Base-by-base conservation (phyloP, 2,888 invertebrate genomes). In the Portevinia maculata region DNA sequence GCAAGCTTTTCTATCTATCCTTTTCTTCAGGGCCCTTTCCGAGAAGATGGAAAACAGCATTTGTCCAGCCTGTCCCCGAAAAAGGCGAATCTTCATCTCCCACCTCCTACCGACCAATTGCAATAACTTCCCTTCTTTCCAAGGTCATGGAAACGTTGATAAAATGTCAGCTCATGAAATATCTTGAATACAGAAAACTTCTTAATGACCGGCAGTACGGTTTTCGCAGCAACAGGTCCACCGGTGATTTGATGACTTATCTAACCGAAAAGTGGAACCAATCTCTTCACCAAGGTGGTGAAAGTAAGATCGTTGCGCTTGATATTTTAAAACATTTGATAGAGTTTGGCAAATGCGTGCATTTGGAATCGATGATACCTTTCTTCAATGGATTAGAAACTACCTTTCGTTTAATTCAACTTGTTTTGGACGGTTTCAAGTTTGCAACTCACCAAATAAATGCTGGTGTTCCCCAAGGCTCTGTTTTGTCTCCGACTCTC, bases 301-400 rank as follows among this genome's bases (percentile, higher is more conserved):
- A 46, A 15, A 46, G n/a, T n/a, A n/a, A n/a, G n/a, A n/a, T n/a
- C n/a, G n/a, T n/a, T n/a, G n/a, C n/a, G n/a, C n/a, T n/a, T n/a
- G n/a, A n/a, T n/a, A n/a, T n/a, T n/a, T n/a, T n/a, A n/a, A 15
- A 13, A 15, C 44, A 44, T 44, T 44, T 44, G 44, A 44, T 15
- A 44, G 11, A 19, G 46, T 19, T 21, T n/a, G n/a, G 39, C 39
- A 41, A 46, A 46, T 46, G 46, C 46, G 46, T 21, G 46, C 46
- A 6, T 19, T 19, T 19, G 46, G 11, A 5, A 19, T 46, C 46
- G 17, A 46, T 9, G 46, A 15, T 3, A 15, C 46, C 17, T 17
- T 46, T 46, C 46, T 46, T 46, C 46, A 19, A 46, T 46, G 17
- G 19, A 46, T 46, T 46, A 46, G 9, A 46, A 46, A 19, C 7